These are phyloP conservation scores for Linnaemya tessellans DNA, from an alignment of 2,888 invertebrate species.

Conservation along the genomic window DNA sequence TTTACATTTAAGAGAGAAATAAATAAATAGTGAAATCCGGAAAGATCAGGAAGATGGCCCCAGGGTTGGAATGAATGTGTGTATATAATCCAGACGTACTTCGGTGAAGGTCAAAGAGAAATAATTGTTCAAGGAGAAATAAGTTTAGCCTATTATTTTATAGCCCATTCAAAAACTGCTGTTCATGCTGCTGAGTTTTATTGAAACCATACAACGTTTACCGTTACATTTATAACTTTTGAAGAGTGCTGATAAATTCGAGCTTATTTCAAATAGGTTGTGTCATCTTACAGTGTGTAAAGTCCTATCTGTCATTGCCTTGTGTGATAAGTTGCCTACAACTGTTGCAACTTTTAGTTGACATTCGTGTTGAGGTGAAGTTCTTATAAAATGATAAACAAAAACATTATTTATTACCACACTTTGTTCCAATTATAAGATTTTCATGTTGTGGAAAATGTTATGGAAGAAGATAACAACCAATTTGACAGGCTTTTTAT, in stretches of 20 bases:
- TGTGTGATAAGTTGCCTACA: neutral
- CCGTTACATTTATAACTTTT: neutral
- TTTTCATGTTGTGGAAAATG: conserved; percentile 11
- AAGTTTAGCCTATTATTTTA: too few relatives aligned
- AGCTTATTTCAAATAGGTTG: neutral
- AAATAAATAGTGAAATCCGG: too few relatives aligned
- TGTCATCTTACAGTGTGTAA: neutral
- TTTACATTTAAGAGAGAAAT: too few relatives aligned
- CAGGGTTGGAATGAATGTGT: too few relatives aligned
- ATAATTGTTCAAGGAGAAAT: too few relatives aligned
- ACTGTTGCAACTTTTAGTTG: neutral
- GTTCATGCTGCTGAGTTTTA: neutral
- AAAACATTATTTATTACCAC: conserved; percentile 5
- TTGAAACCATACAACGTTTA: neutral
- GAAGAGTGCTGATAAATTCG: neutral
- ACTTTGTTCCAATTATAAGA: conserved; percentile 3
- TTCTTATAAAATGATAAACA: neutral
- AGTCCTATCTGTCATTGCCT: too few relatives aligned
- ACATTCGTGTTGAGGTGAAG: neutral
- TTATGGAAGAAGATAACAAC: neutral
- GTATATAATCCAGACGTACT: too few relatives aligned
- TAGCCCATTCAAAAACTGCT: too few relatives aligned
- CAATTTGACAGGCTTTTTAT: conserved; percentile 35
- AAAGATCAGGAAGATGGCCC: too few relatives aligned
- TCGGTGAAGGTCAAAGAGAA: too few relatives aligned